Conservation (phyloP, 2,888 invertebrate genomes). For the Clitarchus hookeri region DNA sequence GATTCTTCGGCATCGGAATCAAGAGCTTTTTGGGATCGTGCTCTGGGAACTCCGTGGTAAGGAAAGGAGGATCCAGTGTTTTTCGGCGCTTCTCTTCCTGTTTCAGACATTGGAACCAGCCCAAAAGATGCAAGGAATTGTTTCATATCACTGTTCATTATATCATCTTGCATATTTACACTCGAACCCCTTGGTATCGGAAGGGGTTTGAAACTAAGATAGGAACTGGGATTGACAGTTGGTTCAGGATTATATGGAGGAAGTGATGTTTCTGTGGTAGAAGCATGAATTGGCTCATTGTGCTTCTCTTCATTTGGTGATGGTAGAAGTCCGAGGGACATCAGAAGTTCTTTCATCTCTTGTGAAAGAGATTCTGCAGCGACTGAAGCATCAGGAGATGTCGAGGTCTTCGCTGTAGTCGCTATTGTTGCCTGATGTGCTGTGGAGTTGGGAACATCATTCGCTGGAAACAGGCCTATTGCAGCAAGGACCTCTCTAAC, state of each 20-base stretch:
- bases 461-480: conserved; percentile 53
- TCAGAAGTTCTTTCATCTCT: conserved; percentile 38
- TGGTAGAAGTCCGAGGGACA: conserved; percentile 37
- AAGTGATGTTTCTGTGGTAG: not conserved
- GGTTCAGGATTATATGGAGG: conserved; percentile 10
- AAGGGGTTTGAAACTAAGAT: conserved; percentile 55
- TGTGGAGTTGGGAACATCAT: conserved; percentile 41
- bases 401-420: not conserved
- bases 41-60: not conserved
- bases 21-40: conserved; percentile 34
- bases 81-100: not conserved
- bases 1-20: conserved; percentile 22
- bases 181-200: conserved; percentile 45
- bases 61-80: not conserved
- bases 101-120: conserved; percentile 47
- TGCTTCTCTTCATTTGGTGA: conserved; percentile 25
- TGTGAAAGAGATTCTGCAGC: conserved; percentile 43
- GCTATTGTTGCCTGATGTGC: not conserved
- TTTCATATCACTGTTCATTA: conserved; percentile 52
- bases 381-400: conserved; percentile 41
- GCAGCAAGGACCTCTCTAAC: conserved; percentile 55
- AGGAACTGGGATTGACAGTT: conserved; percentile 50
- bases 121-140: conserved; percentile 56
- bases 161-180: conserved; percentile 22
- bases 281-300: not conserved